Conservation (phyloP, 1,140 invertebrate genomes). For the Galendromus occidentalis region DNA sequence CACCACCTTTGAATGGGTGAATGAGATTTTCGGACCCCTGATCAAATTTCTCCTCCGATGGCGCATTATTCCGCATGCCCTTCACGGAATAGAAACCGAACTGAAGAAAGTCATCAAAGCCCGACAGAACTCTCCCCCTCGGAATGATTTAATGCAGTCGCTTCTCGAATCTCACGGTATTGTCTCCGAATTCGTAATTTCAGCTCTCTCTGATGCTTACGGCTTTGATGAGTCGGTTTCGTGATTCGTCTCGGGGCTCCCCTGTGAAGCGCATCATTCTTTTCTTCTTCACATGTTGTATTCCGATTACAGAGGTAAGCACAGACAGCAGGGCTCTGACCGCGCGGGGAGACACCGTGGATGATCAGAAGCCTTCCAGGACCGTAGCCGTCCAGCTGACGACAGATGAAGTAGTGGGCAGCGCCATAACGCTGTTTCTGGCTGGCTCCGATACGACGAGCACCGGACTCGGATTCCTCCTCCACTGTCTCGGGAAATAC, state of each 20-base stretch:
- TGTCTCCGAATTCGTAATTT: no score
- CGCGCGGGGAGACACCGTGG: no score
- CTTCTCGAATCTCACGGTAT: not conserved
- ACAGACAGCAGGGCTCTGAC: no score
- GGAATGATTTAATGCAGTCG: not conserved
- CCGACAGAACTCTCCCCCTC: not conserved
- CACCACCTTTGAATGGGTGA: not conserved
- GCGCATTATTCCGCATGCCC: not conserved
- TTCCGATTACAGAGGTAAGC: no score
- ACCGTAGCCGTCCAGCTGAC: not conserved
- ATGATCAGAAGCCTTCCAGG: no score
- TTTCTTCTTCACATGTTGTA: no score
- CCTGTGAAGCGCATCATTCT: no score
- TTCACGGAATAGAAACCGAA: not conserved
- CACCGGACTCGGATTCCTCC: not conserved
- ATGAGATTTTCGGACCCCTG: no score
- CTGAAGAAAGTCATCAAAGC: not conserved
- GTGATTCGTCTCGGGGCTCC: no score
- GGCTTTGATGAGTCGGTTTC: no score
- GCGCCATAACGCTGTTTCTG: not conserved
- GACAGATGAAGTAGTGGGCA: not conserved
- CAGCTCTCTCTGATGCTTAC: no score
- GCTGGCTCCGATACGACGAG: not conserved
- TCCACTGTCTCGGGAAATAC: not conserved
- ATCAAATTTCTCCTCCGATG: not conserved